phyloP scores from a whole-genome alignment of 2,113 vertebrate genomes.

The Seriola dumerili region DNA sequence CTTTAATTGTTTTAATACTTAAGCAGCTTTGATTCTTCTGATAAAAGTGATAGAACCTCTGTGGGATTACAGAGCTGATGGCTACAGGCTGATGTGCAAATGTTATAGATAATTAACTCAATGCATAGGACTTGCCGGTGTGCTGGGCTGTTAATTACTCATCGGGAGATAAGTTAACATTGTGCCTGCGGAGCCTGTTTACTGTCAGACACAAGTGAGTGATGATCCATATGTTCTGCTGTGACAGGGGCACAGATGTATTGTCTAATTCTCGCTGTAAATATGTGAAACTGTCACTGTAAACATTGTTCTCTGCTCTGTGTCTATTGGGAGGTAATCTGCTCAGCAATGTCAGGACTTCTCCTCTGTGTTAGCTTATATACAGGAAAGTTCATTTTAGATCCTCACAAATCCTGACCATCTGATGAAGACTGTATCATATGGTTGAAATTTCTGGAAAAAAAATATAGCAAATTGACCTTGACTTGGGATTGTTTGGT shows the following conservation, averaged over 20 bases:
- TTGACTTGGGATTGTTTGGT: neutral
- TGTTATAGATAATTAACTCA: conserved; percentile 44
- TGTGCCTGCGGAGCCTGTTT: conserved; percentile 28
- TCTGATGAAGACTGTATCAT: neutral
- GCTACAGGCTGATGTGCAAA: neutral
- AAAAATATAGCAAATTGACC: neutral
- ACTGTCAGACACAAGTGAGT: conserved; percentile 15
- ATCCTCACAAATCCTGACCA: neutral
- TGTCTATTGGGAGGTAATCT: neutral
- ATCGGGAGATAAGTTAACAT: conserved; percentile 15
- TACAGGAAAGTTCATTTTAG: neutral
- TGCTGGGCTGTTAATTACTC: conserved; percentile 49
- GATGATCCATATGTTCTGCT: conserved; percentile 13
- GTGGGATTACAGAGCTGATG: no score
- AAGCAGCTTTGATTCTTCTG: no score
- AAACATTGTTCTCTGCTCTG: neutral
- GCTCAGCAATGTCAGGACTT: neutral
- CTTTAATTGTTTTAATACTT: no score
- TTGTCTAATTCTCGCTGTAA: conserved; percentile 2
- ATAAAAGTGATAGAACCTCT: no score
- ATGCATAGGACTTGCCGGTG: neutral
- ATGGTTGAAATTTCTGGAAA: neutral
- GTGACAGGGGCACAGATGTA: conserved; percentile 16
- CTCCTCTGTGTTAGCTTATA: neutral
- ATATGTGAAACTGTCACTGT: conserved; percentile 4